Conservation (phyloP, 1,140 invertebrate genomes). For the Chymomyza costata region DNA sequence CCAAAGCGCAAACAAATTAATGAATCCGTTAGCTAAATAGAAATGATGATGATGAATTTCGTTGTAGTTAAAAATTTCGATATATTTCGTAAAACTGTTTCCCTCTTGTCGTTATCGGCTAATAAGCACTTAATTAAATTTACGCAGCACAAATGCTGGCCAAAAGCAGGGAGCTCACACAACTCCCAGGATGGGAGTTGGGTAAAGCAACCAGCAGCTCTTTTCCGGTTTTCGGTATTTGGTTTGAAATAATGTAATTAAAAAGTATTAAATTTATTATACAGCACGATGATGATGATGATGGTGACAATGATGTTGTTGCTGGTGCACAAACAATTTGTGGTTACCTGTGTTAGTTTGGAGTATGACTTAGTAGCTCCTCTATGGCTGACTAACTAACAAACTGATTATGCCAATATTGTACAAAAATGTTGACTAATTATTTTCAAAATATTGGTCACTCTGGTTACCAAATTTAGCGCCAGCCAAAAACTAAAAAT, state of each 20-base stretch:
- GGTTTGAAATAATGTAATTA: constrained; percentile 49
- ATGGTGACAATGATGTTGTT: no score
- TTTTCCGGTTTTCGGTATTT: neutral
- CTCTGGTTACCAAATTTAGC: constrained; percentile 51
- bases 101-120: constrained; percentile 11
- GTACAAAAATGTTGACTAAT: constrained; percentile 55
- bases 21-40: no score
- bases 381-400: constrained; percentile 10
- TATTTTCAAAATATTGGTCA: constrained; percentile 65
- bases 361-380: no score
- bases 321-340: constrained; percentile 6
- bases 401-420: constrained; percentile 17
- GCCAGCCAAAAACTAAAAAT: no score
- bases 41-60: no score
- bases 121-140: constrained; percentile 66
- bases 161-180: constrained; percentile 25
- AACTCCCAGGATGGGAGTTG: no score
- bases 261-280: constrained; percentile 67
- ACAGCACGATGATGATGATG: no score
- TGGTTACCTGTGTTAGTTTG: no score
- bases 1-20: no score
- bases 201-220: no score
- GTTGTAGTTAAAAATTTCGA: no score
- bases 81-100: no score
- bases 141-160: constrained; percentile 22